These are phyloP conservation scores for Noctua janthe DNA, from an alignment of 2,888 invertebrate species.

Conservation along the genomic window DNA sequence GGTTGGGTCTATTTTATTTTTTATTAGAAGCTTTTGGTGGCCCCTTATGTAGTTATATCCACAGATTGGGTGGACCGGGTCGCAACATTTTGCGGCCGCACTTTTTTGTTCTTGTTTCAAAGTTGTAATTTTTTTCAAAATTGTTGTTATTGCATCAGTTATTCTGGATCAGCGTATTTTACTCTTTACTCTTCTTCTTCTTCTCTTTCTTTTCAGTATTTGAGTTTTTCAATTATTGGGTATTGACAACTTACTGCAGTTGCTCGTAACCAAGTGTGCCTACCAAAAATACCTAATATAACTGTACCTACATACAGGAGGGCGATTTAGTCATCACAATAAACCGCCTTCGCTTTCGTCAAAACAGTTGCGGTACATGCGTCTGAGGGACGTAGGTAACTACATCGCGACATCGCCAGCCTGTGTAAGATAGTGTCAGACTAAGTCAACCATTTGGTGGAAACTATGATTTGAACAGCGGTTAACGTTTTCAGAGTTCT, in stretches of 20 bases:
- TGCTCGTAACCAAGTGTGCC: background rate
- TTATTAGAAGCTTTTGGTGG: background rate
- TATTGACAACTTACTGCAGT: background rate
- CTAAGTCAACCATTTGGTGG: background rate
- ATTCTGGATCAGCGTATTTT: background rate
- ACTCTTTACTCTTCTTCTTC: background rate
- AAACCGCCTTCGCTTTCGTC: background rate
- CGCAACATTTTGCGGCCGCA: background rate
- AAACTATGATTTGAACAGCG: background rate
- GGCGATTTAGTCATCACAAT: background rate
- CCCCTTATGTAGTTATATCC: background rate
- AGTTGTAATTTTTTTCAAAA: background rate
- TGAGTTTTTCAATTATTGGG: background rate
- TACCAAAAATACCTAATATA: background rate
- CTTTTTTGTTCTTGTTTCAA: background rate
- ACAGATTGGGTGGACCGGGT: background rate
- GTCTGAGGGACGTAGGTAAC: background rate
- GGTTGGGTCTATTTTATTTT: slow-evolving; percentile 11
- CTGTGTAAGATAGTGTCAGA: background rate
- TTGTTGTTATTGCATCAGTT: background rate
- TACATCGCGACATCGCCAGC: background rate
- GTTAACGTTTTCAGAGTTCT: background rate
- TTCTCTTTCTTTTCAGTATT: background rate
- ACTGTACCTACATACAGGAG: background rate
- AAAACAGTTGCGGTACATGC: background rate